Evolutionary conservation across 35 echinoderm and acorn worm genomes (phyloP).

Genomic region (Ptychodera flava): DNA sequence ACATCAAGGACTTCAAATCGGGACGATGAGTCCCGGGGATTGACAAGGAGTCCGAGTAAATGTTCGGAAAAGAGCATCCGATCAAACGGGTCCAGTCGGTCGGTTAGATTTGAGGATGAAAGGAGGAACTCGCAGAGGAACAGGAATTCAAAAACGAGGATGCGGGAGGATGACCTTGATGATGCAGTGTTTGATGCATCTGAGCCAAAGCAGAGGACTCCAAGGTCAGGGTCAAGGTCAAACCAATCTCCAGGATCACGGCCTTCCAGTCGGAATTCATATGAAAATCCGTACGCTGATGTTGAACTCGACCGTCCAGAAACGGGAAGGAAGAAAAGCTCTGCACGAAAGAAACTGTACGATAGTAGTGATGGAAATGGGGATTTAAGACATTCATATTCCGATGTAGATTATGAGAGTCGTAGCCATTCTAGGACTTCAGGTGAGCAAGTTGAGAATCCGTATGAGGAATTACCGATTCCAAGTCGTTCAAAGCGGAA

Average conservation of each 20-base stretch:
- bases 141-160: neutral
- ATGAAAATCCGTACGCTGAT: neutral
- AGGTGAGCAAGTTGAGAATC: neutral
- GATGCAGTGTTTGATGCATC: neutral
- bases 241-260: neutral
- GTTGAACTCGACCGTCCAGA: neutral
- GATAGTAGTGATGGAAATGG: neutral
- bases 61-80: neutral
- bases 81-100: conserved; percentile 35
- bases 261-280: neutral
- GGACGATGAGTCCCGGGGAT: neutral
- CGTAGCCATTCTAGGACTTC: neutral
- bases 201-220: neutral
- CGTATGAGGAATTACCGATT: neutral
- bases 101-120: conserved; percentile 73
- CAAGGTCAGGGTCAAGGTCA: neutral
- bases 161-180: neutral
- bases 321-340: neutral
- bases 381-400: neutral
- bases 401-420: neutral
- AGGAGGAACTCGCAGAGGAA: neutral
- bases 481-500: neutral
- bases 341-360: neutral
- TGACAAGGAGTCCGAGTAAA: neutral
- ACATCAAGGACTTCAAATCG: neutral